These are phyloP conservation scores for Drosophila kikkawai DNA, from an alignment of 1,140 invertebrate genomes.

Conservation along the genomic window DNA sequence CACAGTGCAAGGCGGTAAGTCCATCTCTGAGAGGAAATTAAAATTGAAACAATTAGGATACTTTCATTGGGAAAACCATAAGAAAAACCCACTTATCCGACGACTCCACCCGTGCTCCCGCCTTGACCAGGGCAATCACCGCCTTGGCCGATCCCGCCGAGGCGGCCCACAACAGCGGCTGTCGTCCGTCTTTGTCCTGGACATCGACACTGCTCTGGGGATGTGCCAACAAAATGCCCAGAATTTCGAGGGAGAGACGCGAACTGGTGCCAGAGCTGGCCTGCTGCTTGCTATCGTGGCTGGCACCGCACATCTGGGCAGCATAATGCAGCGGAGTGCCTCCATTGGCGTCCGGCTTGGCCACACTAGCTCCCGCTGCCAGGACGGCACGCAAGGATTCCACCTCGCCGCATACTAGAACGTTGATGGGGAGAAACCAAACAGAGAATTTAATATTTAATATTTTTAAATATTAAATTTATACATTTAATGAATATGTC, in stretches of 20 bases:
- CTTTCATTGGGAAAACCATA: background rate
- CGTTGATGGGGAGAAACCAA: background rate
- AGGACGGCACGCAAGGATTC: constrained; percentile 94
- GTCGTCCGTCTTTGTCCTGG: constrained; percentile 95
- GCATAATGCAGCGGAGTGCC: constrained; percentile 98
- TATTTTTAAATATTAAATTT: background rate
- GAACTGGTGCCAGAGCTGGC: constrained; percentile 60
- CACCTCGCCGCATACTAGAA: constrained; percentile 94
- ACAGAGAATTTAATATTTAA: too few species aligned
- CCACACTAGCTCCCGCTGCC: constrained; percentile 92
- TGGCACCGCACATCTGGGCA: constrained; percentile 96
- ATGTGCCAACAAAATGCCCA: constrained; percentile 93
- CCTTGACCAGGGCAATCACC: constrained; percentile 93
- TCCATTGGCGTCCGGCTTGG: constrained; percentile 95
- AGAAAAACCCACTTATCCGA: constrained; percentile 88
- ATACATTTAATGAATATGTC: background rate
- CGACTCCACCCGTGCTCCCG: constrained; percentile 91
- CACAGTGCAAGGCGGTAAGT: constrained; percentile 96
- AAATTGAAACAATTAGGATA: background rate
- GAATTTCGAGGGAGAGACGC: constrained; percentile 90
- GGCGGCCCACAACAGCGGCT: constrained; percentile 98
- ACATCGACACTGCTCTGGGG: constrained; percentile 92
- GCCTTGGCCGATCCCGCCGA: constrained; percentile 97
- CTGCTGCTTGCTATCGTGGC: constrained; percentile 88
- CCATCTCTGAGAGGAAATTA: constrained; percentile 88